Evolutionary conservation across 2,113 vertebrate species (phyloP).

Genomic region (Caranx melampygus): DNA sequence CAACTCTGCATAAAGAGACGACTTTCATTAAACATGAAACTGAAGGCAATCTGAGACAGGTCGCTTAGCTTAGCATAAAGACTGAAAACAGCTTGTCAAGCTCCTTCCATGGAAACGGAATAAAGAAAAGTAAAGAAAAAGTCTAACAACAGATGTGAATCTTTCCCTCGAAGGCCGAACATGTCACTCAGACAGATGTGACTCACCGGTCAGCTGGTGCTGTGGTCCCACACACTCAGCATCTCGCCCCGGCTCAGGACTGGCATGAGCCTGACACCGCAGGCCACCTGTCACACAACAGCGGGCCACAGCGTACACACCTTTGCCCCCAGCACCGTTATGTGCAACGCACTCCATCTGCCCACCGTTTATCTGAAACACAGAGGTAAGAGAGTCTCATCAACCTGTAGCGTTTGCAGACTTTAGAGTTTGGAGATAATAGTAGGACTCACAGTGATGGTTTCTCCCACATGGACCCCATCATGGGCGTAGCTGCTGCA

Average conservation of each 20-base stretch:
- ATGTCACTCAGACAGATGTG: not conserved
- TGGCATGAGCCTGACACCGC: slow-evolving; percentile 73
- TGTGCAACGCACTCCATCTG: slow-evolving; percentile 84
- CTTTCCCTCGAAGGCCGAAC: not conserved
- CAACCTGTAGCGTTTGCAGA: not conserved
- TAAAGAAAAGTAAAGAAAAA: not conserved
- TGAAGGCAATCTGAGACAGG: not conserved
- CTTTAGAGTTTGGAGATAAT: not conserved
- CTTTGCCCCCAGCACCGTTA: slow-evolving; percentile 69
- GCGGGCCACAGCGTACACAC: slow-evolving; percentile 86
- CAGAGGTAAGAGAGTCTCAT: not conserved
- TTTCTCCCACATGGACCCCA: slow-evolving; percentile 80
- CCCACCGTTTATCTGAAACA: slow-evolving; percentile 74
- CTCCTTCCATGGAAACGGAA: not conserved
- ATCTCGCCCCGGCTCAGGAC: slow-evolving; percentile 35
- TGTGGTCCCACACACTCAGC: slow-evolving; percentile 72
- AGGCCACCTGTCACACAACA: slow-evolving; percentile 85
- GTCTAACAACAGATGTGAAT: not conserved
- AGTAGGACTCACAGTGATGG: slow-evolving; percentile 80
- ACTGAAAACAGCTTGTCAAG: not conserved
- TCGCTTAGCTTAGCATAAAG: not conserved
- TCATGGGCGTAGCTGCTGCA: slow-evolving; percentile 84
- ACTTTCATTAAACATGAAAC: not conserved
- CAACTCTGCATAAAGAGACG: no score
- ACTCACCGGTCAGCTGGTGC: slow-evolving; percentile 86